phyloP scores from a whole-genome alignment of 2,888 invertebrate species.

The Chorisops tibialis region DNA sequence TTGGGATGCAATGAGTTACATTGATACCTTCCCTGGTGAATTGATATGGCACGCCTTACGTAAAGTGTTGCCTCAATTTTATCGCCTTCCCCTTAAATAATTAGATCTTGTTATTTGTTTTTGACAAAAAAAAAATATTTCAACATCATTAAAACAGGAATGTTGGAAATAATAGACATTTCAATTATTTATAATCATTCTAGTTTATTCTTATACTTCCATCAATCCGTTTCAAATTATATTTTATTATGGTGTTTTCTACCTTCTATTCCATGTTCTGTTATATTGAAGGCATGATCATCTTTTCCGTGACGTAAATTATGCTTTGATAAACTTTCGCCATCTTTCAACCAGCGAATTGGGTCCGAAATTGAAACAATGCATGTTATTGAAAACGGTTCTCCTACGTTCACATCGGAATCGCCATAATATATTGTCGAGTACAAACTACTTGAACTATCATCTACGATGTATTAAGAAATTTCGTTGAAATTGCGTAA shows the following conservation, averaged over 20 bases:
- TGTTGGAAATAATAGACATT: neutral
- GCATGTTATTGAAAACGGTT: constrained; percentile 49
- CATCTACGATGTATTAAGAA: constrained; percentile 5
- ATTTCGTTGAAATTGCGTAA: neutral
- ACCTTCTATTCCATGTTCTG: constrained; percentile 49
- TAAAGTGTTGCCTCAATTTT: constrained; percentile 50
- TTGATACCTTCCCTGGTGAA: constrained; percentile 50
- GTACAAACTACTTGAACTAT: constrained; percentile 4
- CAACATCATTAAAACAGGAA: neutral
- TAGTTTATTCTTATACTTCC: neutral
- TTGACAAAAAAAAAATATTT: neutral
- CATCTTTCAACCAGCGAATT: constrained; percentile 50
- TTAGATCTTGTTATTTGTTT: neutral
- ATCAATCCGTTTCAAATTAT: constrained; percentile 10
- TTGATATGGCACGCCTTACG: constrained; percentile 49
- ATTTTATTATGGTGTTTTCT: constrained; percentile 34
- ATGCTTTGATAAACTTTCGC: constrained; percentile 48
- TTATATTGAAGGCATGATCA: constrained; percentile 46
- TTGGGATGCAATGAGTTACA: constrained; percentile 46
- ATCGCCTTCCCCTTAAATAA: constrained; percentile 47
- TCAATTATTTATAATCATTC: neutral
- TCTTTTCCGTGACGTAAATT: constrained; percentile 51
- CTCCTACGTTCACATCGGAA: constrained; percentile 47
- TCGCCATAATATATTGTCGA: constrained; percentile 46
- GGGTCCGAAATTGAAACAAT: constrained; percentile 48